A percentile compares a stretch with the other conserved stretches of the same genome.
phyloP scores from a whole-genome alignment of 2,113 vertebrate genomes.

The Circaetus cinerascens region DNA sequence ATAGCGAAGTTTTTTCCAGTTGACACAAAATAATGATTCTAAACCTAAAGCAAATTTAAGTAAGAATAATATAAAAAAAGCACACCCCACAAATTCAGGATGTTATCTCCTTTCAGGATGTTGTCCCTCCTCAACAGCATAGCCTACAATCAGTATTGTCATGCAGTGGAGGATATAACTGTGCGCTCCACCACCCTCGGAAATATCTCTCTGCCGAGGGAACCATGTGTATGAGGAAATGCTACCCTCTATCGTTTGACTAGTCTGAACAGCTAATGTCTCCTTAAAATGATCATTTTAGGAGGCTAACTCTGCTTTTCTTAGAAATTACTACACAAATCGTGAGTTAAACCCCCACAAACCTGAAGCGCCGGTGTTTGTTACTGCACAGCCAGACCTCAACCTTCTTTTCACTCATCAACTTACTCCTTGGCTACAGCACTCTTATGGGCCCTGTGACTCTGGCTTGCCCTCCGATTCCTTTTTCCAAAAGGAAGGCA shows the following conservation, averaged over 20 bases:
- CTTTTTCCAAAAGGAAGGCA: background rate
- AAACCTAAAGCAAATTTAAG: background rate
- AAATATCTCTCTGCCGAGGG: background rate
- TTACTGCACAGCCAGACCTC: background rate
- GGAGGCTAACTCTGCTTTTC: background rate
- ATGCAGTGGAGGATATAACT: background rate
- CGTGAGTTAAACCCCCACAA: background rate
- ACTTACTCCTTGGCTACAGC: background rate
- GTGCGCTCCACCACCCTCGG: background rate
- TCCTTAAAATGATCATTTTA: background rate
- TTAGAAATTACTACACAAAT: background rate
- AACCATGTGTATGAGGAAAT: constrained; percentile 6
- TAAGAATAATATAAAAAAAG: background rate
- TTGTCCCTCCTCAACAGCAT: background rate
- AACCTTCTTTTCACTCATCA: background rate
- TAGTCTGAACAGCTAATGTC: background rate
- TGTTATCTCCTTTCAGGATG: background rate
- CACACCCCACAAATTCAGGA: background rate
- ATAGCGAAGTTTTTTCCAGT: background rate
- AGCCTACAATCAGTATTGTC: background rate
- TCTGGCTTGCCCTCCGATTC: background rate
- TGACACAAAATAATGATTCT: background rate
- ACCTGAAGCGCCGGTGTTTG: background rate
- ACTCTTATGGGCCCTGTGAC: background rate
- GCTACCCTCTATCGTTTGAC: constrained; percentile 36